A percentile compares a stretch with the other conserved stretches of the same genome.
Conservation (phyloP, 2,797 vertebrate genomes). For the Tiaroga cobitis region DNA sequence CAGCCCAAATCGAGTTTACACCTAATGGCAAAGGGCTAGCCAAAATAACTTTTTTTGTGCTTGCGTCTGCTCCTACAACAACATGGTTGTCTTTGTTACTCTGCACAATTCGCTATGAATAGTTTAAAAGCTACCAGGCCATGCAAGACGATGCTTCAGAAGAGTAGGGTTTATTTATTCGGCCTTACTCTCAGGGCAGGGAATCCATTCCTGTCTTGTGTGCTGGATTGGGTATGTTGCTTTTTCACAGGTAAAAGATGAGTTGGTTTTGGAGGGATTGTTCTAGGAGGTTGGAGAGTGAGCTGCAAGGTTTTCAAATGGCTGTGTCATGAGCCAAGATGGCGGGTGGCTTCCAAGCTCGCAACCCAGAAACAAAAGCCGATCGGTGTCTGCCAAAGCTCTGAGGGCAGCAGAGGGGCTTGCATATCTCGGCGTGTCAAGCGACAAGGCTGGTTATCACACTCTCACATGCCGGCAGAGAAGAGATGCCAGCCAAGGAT, state of each 20-base stretch:
- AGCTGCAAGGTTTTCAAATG: constrained; percentile 49
- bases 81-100: constrained; percentile 63
- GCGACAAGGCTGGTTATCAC: constrained; percentile 73
- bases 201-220: constrained; percentile 43
- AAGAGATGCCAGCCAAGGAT: constrained; percentile 69
- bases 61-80: constrained; percentile 56
- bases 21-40: constrained; percentile 27
- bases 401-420: constrained; percentile 52
- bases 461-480: constrained; percentile 72
- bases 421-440: constrained; percentile 68
- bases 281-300: constrained; percentile 44
- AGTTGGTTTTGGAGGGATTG: constrained; percentile 46
- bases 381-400: constrained; percentile 68
- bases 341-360: constrained; percentile 63
- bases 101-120: constrained; percentile 61
- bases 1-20: constrained; percentile 22
- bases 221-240: constrained; percentile 34
- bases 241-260: constrained; percentile 59
- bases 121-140: constrained; percentile 58
- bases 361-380: constrained; percentile 66
- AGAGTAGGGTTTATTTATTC: constrained; percentile 9
- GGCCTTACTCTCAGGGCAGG: constrained; percentile 32
- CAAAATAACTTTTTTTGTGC: constrained; percentile 62
- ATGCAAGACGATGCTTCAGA: constrained; percentile 31
- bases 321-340: constrained; percentile 58